These are phyloP conservation scores for Petrolisthes manimaculis DNA, from an alignment of 2,888 invertebrate species.

Conservation along the genomic window DNA sequence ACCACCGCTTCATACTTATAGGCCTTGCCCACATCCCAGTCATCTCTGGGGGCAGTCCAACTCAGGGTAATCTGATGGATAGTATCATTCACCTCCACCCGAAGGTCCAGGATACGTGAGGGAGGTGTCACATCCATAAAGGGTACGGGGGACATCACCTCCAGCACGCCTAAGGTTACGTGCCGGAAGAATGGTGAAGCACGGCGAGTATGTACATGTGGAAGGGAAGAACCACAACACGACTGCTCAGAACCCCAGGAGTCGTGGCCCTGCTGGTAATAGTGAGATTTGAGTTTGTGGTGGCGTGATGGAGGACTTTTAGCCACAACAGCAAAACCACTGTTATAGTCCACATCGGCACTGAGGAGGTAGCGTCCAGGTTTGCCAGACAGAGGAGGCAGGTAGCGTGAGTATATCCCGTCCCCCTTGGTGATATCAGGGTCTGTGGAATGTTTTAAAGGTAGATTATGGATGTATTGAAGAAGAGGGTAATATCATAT, in stretches of 20 bases:
- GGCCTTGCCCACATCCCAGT: conserved; percentile 67
- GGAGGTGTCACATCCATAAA: conserved; percentile 48
- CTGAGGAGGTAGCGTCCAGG: conserved; percentile 61
- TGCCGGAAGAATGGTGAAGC: conserved; percentile 60
- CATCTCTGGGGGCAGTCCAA: conserved; percentile 75
- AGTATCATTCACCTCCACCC: conserved; percentile 72
- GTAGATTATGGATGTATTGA: too few relatives aligned
- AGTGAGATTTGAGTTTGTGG: conserved; percentile 55
- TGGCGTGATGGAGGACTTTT: conserved; percentile 55
- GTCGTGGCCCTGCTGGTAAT: conserved; percentile 40
- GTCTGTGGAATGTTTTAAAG: conserved; percentile 70
- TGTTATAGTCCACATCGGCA: conserved; percentile 63
- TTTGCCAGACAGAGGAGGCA: conserved; percentile 67
- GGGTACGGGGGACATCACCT: conserved; percentile 46
- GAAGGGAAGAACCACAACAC: conserved; percentile 65
- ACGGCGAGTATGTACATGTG: conserved; percentile 55
- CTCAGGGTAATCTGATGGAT: conserved; percentile 72
- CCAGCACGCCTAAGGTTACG: conserved; percentile 60
- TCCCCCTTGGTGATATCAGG: conserved; percentile 78
- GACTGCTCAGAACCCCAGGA: conserved; percentile 66
- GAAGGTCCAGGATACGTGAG: conserved; percentile 74
- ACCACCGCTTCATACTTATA: conserved; percentile 46
- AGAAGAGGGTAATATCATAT: not conserved
- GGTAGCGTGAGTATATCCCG: conserved; percentile 78
- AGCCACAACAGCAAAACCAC: conserved; percentile 56